Base-by-base conservation (phyloP, 2,113 vertebrate species). In the Tilapia sparmanii region DNA sequence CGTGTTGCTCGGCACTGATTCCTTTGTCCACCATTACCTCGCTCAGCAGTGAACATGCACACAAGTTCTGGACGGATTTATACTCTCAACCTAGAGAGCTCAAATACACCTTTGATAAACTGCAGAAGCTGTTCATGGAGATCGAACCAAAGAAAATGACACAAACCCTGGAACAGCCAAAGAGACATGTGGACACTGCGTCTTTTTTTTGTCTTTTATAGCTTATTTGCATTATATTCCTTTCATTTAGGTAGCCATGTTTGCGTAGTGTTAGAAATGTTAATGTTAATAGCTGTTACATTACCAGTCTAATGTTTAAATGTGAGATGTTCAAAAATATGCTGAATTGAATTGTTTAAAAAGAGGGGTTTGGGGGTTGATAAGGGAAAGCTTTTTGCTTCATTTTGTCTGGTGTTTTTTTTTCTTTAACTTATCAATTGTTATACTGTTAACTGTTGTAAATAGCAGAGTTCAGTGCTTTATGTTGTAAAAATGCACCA, bases 31-130 rank as follows among this genome's bases (percentile, higher is more conserved):
- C 29, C 0, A 35, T 35, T 38, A 61, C 16, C 57, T 10, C 57
- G 0, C 29, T 61, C 9, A 61, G 57, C 57, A 33, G 59, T 61
- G 59, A 0, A 61, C n/a, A 61, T 19, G 15, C 57, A 11, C 57
- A 33, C 59, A 19, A 33, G 16, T 63, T 33, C 29, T 33, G 16
- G 6, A 19, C 0, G 0, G 4, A 57, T 80, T 10, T 80, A 11
- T 38, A 15, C 8, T 55, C 52, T 80, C 3, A 80, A 80, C 13
- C 0, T 11, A 7, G 2, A 16, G 79, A 80, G 52, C 33, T 80
- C 2, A 38, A 80, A 26, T 38, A 8, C 8, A 80, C 11, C 10
- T 80, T 0, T 54, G 78, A 80, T 11, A 52, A 33, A 22, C 78
- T 80, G 31, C 50, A 80, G 31, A 24, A 55, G 53, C 31, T 55